phyloP scores from a whole-genome alignment of 2,113 vertebrate genomes.

The Charina bottae region DNA sequence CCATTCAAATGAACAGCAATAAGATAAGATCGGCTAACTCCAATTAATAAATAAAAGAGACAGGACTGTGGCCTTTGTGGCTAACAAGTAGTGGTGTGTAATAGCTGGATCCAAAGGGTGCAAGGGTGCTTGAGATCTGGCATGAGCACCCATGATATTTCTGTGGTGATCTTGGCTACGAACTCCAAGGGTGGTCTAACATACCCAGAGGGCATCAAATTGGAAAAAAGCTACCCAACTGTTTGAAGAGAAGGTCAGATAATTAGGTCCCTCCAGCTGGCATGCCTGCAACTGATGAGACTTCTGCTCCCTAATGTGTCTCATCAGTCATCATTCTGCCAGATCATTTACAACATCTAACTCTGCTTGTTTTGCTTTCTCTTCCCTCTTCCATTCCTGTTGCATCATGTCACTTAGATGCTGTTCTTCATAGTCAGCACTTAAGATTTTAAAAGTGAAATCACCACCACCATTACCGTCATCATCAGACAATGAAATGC shows the following conservation, averaged over 20 bases:
- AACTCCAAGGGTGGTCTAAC: not conserved
- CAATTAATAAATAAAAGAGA: conserved; percentile 49
- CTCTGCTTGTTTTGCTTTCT: not conserved
- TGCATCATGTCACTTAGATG: not conserved
- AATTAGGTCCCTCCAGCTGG: not conserved
- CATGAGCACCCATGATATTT: not conserved
- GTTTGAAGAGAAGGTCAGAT: not conserved
- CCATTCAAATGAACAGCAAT: conserved; percentile 22
- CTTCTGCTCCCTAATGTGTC: not conserved
- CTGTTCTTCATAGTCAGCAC: not conserved
- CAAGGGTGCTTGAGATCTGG: too few species aligned
- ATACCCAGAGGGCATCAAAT: not conserved
- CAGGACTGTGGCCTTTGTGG: conserved; percentile 23
- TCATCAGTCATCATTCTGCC: not conserved
- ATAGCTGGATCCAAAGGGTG: not conserved
- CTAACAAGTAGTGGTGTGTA: not conserved
- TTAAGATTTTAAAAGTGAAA: not conserved
- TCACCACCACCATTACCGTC: not conserved
- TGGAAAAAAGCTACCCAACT: not conserved
- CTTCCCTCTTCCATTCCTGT: not conserved
- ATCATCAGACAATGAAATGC: not conserved
- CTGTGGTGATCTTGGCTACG: not conserved
- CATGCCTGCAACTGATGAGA: not conserved
- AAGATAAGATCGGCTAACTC: conserved; percentile 44
- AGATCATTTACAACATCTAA: not conserved